Evolutionary conservation across 2,888 invertebrate genomes (phyloP).

Genomic region (Masnerella sp.): DNA sequence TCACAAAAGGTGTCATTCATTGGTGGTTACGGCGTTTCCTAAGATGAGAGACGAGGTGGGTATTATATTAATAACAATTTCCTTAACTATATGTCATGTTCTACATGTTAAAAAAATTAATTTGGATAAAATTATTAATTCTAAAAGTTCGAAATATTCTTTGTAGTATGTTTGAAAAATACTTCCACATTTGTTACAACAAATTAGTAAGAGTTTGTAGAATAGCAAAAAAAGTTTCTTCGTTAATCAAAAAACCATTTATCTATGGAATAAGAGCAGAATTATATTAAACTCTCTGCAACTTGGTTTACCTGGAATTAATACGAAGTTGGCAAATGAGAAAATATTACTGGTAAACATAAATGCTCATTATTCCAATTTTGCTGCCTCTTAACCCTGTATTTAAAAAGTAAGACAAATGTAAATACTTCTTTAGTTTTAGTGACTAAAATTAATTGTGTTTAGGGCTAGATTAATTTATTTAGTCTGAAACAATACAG

Average conservation of each 20-base stretch:
- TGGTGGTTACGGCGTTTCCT: slow-evolving; percentile 98
- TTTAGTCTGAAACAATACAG: no score
- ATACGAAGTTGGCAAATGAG: slow-evolving; percentile 12
- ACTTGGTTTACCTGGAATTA: slow-evolving; percentile 24
- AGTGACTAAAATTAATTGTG: no score
- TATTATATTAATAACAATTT: slow-evolving; percentile 3
- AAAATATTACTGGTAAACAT: slow-evolving; percentile 15
- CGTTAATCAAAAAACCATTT: slow-evolving; percentile 5
- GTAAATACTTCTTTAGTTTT: neutral
- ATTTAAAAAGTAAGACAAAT: slow-evolving; percentile 7
- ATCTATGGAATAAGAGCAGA: neutral
- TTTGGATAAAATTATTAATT: neutral
- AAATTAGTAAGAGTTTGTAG: no score
- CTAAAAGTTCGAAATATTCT: neutral
- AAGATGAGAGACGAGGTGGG: slow-evolving; percentile 94
- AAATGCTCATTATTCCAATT: slow-evolving; percentile 33
- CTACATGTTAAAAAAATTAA: neutral
- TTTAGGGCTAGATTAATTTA: no score
- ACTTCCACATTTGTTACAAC: no score
- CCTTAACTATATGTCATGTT: neutral
- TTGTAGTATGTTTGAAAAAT: no score
- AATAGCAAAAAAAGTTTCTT: neutral
- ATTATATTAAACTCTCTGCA: slow-evolving; percentile 10
- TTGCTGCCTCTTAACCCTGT: slow-evolving; percentile 23
- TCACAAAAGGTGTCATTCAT: slow-evolving; percentile 99